Evolutionary conservation across 2,888 invertebrate species (phyloP), one percentile per base, ranked within the genome.

Genomic region (Eledone cirrhosa): DNA sequence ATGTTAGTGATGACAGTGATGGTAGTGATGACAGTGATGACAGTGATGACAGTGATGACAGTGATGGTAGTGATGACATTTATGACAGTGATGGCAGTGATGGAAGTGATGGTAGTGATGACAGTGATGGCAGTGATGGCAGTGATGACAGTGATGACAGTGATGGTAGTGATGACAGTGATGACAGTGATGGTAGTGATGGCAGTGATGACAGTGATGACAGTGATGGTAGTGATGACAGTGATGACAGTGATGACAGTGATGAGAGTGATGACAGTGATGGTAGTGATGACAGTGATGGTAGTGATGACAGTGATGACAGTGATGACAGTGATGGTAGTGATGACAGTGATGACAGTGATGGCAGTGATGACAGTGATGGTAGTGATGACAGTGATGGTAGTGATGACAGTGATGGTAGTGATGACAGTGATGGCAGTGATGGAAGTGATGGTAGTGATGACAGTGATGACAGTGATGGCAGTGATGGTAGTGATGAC

Each of bases 251-350:
- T n/a, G n/a, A n/a, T n/a, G n/a, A n/a, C n/a, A n/a, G n/a, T n/a
- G n/a, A n/a, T n/a, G n/a, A n/a, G n/a, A n/a, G n/a, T n/a, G n/a
- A n/a, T n/a, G n/a, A n/a, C n/a, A n/a, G n/a, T n/a, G n/a, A n/a
- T n/a, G n/a, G 31, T 65, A 65, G 59, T 65, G 65, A 78, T 65
- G 33, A 41, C n/a, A n/a, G 59, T 59, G 59, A 59, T 59, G n/a
- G 59, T 59, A n/a, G n/a, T 59, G 16, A 59, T 59, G n/a, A n/a
- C n/a, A n/a, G n/a, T 59, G 59, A 59, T 59, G n/a, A 16, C n/a
- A 22, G 65, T 24, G 48, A 59, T 24, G 24, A 19, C 24, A 24
- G 19, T 72, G 72, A 22, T 24, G 24, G n/a, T 72, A 24, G 16
- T 72, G 72, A 22, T 24, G 24, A 19, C 24, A 24, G 19, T 72